Conservation (phyloP, 2,797 vertebrate species). For the Carapus acus region DNA sequence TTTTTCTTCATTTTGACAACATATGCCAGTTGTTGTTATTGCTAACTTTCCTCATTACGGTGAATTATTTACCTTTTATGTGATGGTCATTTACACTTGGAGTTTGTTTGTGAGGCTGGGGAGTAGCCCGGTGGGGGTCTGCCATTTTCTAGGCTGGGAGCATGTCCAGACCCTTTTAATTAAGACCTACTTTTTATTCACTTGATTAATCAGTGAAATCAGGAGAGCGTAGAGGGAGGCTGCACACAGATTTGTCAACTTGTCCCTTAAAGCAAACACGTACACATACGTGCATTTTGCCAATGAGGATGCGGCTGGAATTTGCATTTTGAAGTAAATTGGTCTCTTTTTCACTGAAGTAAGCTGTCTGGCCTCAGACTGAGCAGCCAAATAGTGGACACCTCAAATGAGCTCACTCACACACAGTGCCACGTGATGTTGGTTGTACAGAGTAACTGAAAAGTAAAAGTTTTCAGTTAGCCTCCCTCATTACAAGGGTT, state of each 20-base stretch:
- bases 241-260: slow-evolving; percentile 71
- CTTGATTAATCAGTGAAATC: slow-evolving; percentile 77
- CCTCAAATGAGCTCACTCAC: slow-evolving; percentile 26
- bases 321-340: slow-evolving; percentile 74
- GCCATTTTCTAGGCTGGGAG: slow-evolving; percentile 65
- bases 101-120: slow-evolving; percentile 60
- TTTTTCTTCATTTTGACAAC: slow-evolving; percentile 66
- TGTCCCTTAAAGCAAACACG: slow-evolving; percentile 65
- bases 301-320: slow-evolving; percentile 59
- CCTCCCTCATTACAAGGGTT: neutral
- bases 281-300: slow-evolving; percentile 59
- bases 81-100: slow-evolving; percentile 60
- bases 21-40: slow-evolving; percentile 66
- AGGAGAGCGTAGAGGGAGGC: slow-evolving; percentile 68
- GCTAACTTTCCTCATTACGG: slow-evolving; percentile 68
- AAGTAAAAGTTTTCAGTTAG: neutral
- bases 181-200: slow-evolving; percentile 72
- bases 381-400: slow-evolving; percentile 51
- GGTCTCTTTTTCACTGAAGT: slow-evolving; percentile 71
- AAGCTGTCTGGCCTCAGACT: slow-evolving; percentile 67
- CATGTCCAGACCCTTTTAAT: slow-evolving; percentile 73
- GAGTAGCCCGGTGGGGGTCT: slow-evolving; percentile 60
- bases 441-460: slow-evolving; percentile 18
- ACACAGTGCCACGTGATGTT: slow-evolving; percentile 18
- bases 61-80: slow-evolving; percentile 67